These are phyloP conservation scores for Rissa tridactyla DNA, from an alignment of 2,113 vertebrate species.

Conservation along the genomic window DNA sequence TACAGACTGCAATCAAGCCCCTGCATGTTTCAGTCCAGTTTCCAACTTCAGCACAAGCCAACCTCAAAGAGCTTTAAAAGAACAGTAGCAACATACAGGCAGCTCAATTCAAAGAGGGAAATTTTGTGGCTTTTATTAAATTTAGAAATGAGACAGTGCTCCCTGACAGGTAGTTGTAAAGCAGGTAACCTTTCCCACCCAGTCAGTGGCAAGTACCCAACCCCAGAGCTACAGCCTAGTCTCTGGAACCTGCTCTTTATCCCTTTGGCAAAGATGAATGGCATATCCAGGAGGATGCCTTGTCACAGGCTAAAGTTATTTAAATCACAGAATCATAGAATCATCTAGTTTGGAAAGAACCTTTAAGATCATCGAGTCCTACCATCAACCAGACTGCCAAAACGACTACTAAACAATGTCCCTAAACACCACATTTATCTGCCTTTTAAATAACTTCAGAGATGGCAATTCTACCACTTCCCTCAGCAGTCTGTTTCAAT, in stretches of 20 bases:
- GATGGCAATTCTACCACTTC: not conserved
- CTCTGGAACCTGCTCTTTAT: not conserved
- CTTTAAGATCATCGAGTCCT: not conserved
- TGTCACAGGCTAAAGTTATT: not conserved
- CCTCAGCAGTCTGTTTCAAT: not conserved
- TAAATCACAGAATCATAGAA: not conserved
- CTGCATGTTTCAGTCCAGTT: not conserved
- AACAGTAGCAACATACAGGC: not conserved
- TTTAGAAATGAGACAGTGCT: not conserved
- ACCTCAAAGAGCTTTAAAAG: not conserved
- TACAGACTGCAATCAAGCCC: constrained; percentile 20
- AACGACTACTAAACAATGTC: not conserved
- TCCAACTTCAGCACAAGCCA: not conserved
- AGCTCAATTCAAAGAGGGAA: not conserved
- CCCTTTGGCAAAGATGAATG: not conserved
- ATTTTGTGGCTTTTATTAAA: not conserved
- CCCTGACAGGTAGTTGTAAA: not conserved
- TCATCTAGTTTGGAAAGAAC: not conserved
- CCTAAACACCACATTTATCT: not conserved
- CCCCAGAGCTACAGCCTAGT: not conserved
- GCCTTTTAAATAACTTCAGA: not conserved
- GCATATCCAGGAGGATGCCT: not conserved
- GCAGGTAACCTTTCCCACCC: not conserved
- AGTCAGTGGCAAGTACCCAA: not conserved
- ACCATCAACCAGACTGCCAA: not conserved